Percentiles rank a stretch among this genome's conserved stretches.
These are phyloP conservation scores for Falco novaeseelandiae DNA, from an alignment of 2,797 vertebrate species.

Conservation along the genomic window DNA sequence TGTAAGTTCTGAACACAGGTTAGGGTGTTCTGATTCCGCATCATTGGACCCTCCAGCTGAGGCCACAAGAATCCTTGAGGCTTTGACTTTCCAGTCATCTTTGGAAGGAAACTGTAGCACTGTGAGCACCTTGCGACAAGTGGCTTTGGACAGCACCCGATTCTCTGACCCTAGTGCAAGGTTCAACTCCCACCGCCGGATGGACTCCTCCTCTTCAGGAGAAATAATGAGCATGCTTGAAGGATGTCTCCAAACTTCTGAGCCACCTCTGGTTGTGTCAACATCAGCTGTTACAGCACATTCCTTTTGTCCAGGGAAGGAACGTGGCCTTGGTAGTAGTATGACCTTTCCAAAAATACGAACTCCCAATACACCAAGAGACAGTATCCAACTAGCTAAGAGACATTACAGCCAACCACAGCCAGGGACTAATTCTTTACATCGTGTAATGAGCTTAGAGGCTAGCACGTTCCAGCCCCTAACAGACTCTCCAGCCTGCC, in stretches of 20 bases:
- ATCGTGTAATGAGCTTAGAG: constrained; percentile 78
- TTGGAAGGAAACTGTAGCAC: not conserved
- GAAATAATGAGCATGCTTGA: constrained; percentile 60
- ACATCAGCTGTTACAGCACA: constrained; percentile 62
- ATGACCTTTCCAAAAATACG: constrained; percentile 91
- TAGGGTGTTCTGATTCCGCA: not conserved
- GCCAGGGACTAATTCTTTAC: constrained; percentile 76
- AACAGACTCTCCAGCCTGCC: constrained; percentile 39
- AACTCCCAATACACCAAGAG: constrained; percentile 81
- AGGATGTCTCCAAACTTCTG: not conserved
- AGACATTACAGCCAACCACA: constrained; percentile 94
- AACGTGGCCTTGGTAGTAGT: constrained; percentile 79
- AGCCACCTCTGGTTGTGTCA: constrained; percentile 20
- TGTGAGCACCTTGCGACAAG: not conserved
- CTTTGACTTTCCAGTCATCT: constrained; percentile 11
- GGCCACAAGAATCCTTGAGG: constrained; percentile 15
- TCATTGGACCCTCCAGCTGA: not conserved
- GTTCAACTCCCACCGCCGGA: constrained; percentile 74
- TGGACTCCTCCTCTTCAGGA: constrained; percentile 82
- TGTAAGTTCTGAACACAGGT: not conserved
- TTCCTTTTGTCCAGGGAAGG: constrained; percentile 56
- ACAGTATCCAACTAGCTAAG: constrained; percentile 90
- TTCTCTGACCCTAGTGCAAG: constrained; percentile 81
- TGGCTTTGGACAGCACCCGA: constrained; percentile 67
- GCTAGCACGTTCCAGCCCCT: constrained; percentile 74